Base-by-base conservation (phyloP, 2,888 invertebrate species). In the Ochropleura plecta region DNA sequence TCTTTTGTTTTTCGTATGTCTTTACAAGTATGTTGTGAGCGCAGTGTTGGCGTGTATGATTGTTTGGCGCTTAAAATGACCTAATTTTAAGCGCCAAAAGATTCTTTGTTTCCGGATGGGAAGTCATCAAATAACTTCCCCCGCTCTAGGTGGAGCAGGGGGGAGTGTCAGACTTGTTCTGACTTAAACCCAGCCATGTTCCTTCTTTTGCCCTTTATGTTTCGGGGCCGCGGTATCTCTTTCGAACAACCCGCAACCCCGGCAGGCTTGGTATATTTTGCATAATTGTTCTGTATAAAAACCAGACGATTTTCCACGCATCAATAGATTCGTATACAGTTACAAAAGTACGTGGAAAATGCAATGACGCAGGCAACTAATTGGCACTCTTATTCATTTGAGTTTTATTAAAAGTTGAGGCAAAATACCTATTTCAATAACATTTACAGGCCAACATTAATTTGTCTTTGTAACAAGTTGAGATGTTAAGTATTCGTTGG, bases 401-500 rank as follows among this genome's bases (percentile, higher is more conserved):
- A 8, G 20, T 64, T 30, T 16, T 20, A 12, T 16, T 18, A n/a
- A 30, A 40, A 51, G 3, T 12, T 18, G 8, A 10, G 3, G 18
- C 14, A 71, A 30, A 46, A 51, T 14, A 60, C 16, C 30, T 30
- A 46, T 20, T 48, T 20, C 9, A 30, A 46, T 51, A n/a, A 0
- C 8, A 46, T 46, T 62, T 8, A 1, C n/a, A 51, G 20, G 5
- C 42, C 4, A 46, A 76, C 8, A 76, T 53, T 16, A 40, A 46
- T 51, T 20, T 46, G 9, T 46, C 0, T 5, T 14, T 57, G 14
- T 60, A 48, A 48, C 46, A 42, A 75, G 46, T 10, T 62, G 30
- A 30, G 3, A 30, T 30, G 30, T 76, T 57, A 69, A 63, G 5
- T 51, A 44, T 77, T 76, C 78, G n/a, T 77, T n/a, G 18, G 60